Evolutionary conservation across 2,888 invertebrate species (phyloP).

Genomic region (Sisyra terminalis): DNA sequence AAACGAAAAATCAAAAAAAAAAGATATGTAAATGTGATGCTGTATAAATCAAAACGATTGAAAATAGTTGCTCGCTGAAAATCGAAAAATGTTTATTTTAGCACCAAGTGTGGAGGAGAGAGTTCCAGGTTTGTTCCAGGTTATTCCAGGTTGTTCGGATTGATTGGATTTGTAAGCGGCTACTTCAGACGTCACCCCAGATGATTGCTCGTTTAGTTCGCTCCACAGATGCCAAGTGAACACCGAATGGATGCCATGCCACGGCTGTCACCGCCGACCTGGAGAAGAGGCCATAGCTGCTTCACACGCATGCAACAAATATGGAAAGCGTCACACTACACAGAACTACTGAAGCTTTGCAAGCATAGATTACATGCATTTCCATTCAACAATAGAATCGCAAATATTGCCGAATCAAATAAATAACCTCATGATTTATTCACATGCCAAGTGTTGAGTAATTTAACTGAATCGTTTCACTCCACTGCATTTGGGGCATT

Average conservation of each 20-base stretch:
- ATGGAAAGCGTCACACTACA: constrained; percentile 8
- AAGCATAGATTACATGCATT: not conserved
- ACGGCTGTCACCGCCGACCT: constrained; percentile 76
- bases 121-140: not conserved
- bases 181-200: constrained; percentile 51
- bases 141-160: too few species aligned
- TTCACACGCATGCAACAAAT: constrained; percentile 24
- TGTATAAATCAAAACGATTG: too few species aligned
- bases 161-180: not conserved
- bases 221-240: constrained; percentile 67
- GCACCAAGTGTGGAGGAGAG: not conserved
- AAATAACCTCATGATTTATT: too few species aligned
- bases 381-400: not conserved
- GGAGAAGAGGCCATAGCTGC: constrained; percentile 28
- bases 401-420: not conserved
- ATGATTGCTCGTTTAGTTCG: constrained; percentile 63
- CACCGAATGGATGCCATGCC: constrained; percentile 75
- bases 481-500: constrained; percentile 5
- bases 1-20: too few species aligned
- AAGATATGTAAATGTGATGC: too few species aligned
- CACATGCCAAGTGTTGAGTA: too few species aligned
- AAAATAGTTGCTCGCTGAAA: too few species aligned
- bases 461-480: too few species aligned
- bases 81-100: too few species aligned
- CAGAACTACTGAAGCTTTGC: not conserved